Evolutionary conservation across 2,797 vertebrate species (phyloP), one percentile per base, ranked within the genome.

Genomic region (Apodemus agrarius): DNA sequence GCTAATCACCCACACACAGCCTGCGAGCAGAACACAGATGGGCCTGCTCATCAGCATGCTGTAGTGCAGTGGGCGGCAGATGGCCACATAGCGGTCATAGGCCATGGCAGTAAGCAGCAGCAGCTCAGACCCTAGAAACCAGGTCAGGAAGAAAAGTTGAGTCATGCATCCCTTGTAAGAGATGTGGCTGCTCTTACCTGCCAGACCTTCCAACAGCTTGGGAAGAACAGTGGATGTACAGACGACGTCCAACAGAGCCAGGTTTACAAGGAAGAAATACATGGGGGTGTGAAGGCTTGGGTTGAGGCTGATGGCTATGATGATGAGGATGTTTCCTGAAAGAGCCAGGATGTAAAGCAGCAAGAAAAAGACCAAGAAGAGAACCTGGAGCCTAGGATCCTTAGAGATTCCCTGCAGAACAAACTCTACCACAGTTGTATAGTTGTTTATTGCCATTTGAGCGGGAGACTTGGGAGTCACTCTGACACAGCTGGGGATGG

Each of bases 21-120:
- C 59, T 0, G 76, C 83, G 1, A 94, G 59, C 29, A 65, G 67
- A 26, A 22, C 13, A 14, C 93, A 95, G 37, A 93, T 7, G 0
- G 57, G 37, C 90, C 74, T 3, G 52, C 52, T 92, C 89, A 91
- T 89, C 43, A 29, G n/a, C 19, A 3, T 69, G 79, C 22, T 87
- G 61, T 97, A 97, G 69, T 37, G 93, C 59, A 98, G 86, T 0
- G 97, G 98, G 21, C 6, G 69, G 54, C 98, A 98, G 82, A 98
- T 95, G 49, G 97, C 97, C 54, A 94, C 95, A 3, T 78, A 97
- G 67, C 94, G 93, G 67, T 98, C 95, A 0, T 85, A 98, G 59
- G 96, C 97, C 98, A 97, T 97, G 59, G 94, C 87, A 0, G 43
- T 76, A 9, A 90, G 90, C 54, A 91, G 74, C 82, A 96, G 63